These are phyloP conservation scores for Gouania willdenowi DNA, from an alignment of 2,797 vertebrate species.

Conservation along the genomic window DNA sequence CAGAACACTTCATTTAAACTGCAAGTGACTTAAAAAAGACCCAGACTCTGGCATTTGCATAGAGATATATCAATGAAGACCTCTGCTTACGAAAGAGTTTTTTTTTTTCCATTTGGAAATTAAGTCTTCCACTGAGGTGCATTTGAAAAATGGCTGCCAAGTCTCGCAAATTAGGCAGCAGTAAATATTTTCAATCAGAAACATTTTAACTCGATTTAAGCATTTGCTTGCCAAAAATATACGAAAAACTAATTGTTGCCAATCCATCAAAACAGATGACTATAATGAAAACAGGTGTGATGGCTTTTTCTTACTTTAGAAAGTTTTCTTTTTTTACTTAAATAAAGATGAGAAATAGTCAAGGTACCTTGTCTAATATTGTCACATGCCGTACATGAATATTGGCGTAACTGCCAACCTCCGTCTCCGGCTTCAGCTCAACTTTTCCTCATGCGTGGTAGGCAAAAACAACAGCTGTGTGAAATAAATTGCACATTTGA, in stretches of 20 bases:
- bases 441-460: slow-evolving; percentile 17
- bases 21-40: slow-evolving; percentile 34
- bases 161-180: slow-evolving; percentile 56
- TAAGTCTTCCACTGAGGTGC: slow-evolving; percentile 50
- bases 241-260: too few species aligned
- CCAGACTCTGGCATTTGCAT: slow-evolving; percentile 46
- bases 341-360: slow-evolving; percentile 6
- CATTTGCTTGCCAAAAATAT: too few species aligned
- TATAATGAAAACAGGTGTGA: too few species aligned
- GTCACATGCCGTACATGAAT: slow-evolving; percentile 1
- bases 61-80: slow-evolving; percentile 51
- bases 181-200: slow-evolving; percentile 63
- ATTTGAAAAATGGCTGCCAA: slow-evolving; percentile 58
- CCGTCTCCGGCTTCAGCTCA: neutral
- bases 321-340: too few species aligned
- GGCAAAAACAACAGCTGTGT: slow-evolving; percentile 43
- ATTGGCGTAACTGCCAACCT: slow-evolving; percentile 15
- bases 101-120: slow-evolving; percentile 47
- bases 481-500: slow-evolving; percentile 38
- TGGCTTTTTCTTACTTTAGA: neutral
- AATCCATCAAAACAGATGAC: too few species aligned
- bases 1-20: slow-evolving; percentile 21
- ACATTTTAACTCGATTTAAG: slow-evolving; percentile 37
- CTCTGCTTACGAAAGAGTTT: slow-evolving; percentile 45
- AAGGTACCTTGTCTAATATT: slow-evolving; percentile 8